Evolutionary conservation across 2,888 invertebrate genomes (phyloP), one percentile per base, ranked within the genome.

Genomic region (Hyalella azteca): DNA sequence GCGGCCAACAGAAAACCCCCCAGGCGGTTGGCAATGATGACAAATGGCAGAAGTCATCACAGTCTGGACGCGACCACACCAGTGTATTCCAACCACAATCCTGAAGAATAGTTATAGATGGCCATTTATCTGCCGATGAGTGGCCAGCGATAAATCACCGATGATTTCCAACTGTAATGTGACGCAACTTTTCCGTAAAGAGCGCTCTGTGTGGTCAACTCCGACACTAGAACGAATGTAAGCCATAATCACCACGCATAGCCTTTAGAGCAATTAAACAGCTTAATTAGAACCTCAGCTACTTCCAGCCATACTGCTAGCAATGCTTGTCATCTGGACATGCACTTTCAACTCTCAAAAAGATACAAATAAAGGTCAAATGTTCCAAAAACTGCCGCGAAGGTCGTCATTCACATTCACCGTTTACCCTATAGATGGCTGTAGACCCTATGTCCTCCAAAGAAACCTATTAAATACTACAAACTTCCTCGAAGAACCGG

Each of bases 191-290:
- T 11, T 9, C 54, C 49, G 19, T 49, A 49, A 49, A 50, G 50
- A 15, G 50, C 59, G 26, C 59, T 59, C 59, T 59, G 59, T 59
- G 59, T 59, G 59, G 59, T 29, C 59, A 59, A 15, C 59, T 29
- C 59, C 11, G 32, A 59, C 59, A 29, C 59, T 59, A 29, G 59
- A 32, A 59, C 59, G 59, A 59, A 26, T 59, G 32, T 32, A 59
- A 36, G 36, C 19, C 39, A 66, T 66, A 66, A 66, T 66, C 66
- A 36, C 26, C 66, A 15, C 36, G 36, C 66, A 36, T 36, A 29
- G 66, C 39, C 66, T 29, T 66, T 32, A 66, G 29, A 13, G 36
- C 66, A 66, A 66, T 66, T 66, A 66, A 66, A 36, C 66, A 66
- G 4, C 36, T 66, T 13, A 66, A 66, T 66, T 66, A 66, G 36